Conservation (phyloP, 2,797 vertebrate species). For the Crypturellus tataupa region DNA sequence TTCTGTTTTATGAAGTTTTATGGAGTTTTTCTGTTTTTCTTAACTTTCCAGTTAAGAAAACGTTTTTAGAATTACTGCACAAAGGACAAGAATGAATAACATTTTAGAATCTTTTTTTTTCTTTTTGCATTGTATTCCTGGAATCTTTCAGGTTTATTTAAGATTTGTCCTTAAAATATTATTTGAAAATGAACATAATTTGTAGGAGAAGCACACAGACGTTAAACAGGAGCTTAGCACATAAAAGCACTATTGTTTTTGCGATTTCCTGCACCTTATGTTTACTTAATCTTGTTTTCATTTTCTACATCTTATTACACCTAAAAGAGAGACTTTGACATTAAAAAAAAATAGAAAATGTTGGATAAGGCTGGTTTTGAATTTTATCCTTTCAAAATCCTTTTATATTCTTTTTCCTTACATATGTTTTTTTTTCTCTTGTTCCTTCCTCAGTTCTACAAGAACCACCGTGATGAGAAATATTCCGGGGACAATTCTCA, state of each 20-base stretch:
- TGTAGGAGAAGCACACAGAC: neutral
- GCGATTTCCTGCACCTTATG: neutral
- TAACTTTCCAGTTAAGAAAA: neutral
- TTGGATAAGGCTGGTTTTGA: neutral
- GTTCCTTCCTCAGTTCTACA: conserved; percentile 82
- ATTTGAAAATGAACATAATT: neutral
- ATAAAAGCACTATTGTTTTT: neutral
- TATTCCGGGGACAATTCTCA: conserved; percentile 86
- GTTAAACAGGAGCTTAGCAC: neutral
- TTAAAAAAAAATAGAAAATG: neutral
- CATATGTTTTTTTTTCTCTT: conserved; percentile 7
- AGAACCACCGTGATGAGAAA: conserved; percentile 86
- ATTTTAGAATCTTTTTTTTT: neutral
- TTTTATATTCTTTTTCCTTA: conserved; percentile 55
- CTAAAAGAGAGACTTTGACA: neutral
- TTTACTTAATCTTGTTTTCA: neutral
- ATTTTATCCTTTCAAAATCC: conserved; percentile 6
- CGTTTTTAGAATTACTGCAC: neutral
- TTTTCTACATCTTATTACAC: neutral
- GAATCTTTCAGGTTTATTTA: neutral
- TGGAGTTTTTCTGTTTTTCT: no score
- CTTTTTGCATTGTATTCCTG: neutral
- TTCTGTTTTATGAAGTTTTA: neutral
- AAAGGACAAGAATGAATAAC: neutral
- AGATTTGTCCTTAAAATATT: neutral